phyloP scores from a whole-genome alignment of 2,113 vertebrate genomes.

The Myotis lucifugus region DNA sequence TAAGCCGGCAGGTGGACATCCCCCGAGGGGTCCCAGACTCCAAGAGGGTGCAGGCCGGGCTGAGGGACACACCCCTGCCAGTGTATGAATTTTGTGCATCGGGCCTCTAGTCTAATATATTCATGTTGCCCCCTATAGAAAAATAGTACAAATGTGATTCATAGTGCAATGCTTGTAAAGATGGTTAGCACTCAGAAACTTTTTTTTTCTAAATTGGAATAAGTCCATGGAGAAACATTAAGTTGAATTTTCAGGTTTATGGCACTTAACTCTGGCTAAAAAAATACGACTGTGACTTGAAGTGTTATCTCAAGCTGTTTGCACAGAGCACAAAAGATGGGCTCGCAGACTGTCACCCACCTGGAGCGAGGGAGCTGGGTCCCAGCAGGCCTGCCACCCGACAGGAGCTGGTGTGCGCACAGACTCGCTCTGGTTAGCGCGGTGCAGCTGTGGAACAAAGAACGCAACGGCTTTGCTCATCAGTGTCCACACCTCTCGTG shows the following conservation, averaged over 20 bases:
- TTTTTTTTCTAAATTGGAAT: not conserved
- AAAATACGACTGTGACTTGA: not conserved
- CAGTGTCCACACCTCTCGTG: fast-evolving
- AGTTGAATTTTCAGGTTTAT: not conserved
- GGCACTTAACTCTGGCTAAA: not conserved
- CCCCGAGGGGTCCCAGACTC: no score
- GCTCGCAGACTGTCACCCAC: not conserved
- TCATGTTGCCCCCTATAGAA: not conserved
- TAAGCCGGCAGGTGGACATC: no score
- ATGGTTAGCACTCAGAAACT: not conserved
- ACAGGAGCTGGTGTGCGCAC: not conserved
- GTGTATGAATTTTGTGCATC: no score
- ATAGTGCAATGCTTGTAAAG: not conserved
- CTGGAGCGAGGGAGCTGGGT: not conserved
- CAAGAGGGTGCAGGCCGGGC: fast-evolving
- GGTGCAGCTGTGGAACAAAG: not conserved
- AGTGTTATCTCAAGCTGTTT: not conserved
- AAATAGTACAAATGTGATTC: not conserved
- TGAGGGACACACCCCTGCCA: no score
- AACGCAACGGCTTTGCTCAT: not conserved
- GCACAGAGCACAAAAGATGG: not conserved
- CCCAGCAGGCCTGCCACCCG: not conserved
- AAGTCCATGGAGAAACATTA: not conserved
- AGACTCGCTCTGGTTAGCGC: not conserved
- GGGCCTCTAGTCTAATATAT: not conserved